Evolutionary conservation across 1,140 invertebrate genomes (phyloP).

Genomic region (Calephelis nemesis): DNA sequence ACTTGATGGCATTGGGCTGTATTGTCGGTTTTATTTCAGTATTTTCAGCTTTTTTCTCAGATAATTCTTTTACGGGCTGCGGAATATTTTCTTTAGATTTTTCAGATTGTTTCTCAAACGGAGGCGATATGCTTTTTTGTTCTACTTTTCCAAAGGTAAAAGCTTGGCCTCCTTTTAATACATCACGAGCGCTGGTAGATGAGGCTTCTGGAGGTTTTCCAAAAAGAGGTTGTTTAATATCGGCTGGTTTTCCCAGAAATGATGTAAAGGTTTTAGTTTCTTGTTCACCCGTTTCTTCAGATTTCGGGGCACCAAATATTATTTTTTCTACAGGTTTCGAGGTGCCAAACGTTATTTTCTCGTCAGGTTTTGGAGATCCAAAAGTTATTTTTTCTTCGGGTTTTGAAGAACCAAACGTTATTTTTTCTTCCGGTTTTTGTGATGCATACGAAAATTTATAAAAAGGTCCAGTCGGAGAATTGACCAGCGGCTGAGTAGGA

Average conservation of each 20-base stretch:
- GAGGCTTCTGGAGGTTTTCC: background rate
- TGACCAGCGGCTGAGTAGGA: slow-evolving; percentile 27
- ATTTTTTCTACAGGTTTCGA: slow-evolving; percentile 36
- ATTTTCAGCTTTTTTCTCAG: slow-evolving; percentile 29
- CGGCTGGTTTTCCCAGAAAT: slow-evolving; percentile 5
- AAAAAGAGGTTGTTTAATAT: slow-evolving; percentile 2
- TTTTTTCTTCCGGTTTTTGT: slow-evolving; percentile 3
- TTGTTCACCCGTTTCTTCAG: slow-evolving; percentile 54
- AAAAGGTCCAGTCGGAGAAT: slow-evolving; percentile 28
- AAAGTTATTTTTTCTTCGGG: background rate
- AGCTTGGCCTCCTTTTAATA: slow-evolving; percentile 40
- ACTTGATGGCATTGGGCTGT: slow-evolving; percentile 31
- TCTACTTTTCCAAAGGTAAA: slow-evolving; percentile 40
- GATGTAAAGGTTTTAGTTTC: slow-evolving; percentile 35
- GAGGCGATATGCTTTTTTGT: slow-evolving; percentile 30
- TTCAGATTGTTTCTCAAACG: slow-evolving; percentile 35
- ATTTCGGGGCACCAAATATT: slow-evolving; percentile 31
- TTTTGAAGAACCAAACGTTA: slow-evolving; percentile 3
- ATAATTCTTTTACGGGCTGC: slow-evolving; percentile 32
- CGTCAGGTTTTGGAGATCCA: slow-evolving; percentile 24
- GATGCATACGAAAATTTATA: slow-evolving; percentile 27
- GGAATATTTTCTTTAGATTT: slow-evolving; percentile 49
- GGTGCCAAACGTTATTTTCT: slow-evolving; percentile 7
- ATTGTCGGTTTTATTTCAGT: slow-evolving; percentile 34
- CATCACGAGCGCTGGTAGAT: slow-evolving; percentile 46